phyloP scores from a whole-genome alignment of 2,113 vertebrate species.

The Empidonax traillii region DNA sequence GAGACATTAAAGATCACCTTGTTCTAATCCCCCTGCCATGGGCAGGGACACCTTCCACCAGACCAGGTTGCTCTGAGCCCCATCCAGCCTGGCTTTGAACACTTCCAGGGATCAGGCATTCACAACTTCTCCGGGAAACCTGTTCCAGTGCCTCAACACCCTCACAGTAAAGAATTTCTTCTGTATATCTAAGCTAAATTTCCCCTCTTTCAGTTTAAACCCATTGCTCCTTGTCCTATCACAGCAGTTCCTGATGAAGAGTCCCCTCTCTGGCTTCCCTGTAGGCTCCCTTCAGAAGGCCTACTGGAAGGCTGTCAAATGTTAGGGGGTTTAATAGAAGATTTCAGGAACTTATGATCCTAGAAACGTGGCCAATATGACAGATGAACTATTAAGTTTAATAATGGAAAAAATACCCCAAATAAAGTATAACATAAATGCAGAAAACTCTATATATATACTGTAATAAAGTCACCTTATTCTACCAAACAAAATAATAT shows the following conservation, averaged over 20 bases:
- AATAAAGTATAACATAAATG: not conserved
- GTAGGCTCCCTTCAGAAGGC: not conserved
- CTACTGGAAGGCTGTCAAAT: not conserved
- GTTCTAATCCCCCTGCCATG: not conserved
- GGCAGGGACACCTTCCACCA: not conserved
- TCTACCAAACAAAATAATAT: not conserved
- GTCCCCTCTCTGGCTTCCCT: not conserved
- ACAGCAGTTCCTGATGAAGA: not conserved
- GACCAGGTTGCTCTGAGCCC: not conserved
- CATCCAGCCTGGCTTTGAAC: not conserved
- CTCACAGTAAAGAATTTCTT: not conserved
- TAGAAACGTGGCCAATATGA: not conserved
- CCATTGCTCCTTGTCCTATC: not conserved
- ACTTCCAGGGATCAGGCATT: not conserved
- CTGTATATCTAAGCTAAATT: not conserved
- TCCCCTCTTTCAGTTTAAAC: not conserved
- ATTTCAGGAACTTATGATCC: not conserved
- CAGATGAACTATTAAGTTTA: not conserved
- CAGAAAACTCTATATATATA: not conserved
- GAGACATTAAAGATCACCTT: not conserved
- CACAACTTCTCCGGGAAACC: not conserved
- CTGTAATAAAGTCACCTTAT: not conserved
- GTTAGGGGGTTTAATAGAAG: not conserved
- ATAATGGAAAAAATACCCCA: not conserved
- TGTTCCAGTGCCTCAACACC: not conserved